phyloP scores from a whole-genome alignment of 2,113 vertebrate species.

The Rhizomys pruinosus region DNA sequence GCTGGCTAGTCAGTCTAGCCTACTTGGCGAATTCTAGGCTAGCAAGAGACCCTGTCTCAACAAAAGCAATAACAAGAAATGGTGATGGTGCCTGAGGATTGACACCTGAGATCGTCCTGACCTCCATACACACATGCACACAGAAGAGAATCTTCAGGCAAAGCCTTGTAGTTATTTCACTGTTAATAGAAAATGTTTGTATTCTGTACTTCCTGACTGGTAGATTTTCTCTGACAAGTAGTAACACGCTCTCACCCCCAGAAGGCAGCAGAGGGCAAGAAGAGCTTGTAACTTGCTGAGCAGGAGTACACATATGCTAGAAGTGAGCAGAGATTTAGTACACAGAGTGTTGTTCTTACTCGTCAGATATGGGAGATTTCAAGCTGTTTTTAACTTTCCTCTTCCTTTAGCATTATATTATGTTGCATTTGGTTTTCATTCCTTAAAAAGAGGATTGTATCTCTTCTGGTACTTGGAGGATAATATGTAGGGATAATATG shows the following conservation, averaged over 20 bases:
- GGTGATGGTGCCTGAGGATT: neutral
- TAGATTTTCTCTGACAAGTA: slow-evolving; percentile 54
- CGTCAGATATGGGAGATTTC: slow-evolving; percentile 23
- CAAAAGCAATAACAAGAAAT: neutral
- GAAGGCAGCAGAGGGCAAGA: slow-evolving; percentile 63
- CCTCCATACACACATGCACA: neutral
- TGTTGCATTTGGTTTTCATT: slow-evolving; percentile 42
- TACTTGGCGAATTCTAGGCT: neutral
- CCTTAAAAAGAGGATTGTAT: neutral
- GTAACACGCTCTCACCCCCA: neutral
- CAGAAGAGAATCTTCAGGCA: slow-evolving; percentile 36
- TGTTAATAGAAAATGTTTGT: slow-evolving; percentile 46
- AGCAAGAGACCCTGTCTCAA: neutral
- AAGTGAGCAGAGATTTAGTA: slow-evolving; percentile 21
- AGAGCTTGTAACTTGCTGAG: neutral
- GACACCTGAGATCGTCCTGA: neutral
- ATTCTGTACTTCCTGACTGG: neutral
- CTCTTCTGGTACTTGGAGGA: slow-evolving; percentile 26
- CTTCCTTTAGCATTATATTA: slow-evolving; percentile 22
- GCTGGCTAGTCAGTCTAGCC: neutral
- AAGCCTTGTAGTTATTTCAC: neutral
- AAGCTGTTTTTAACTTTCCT: slow-evolving; percentile 22
- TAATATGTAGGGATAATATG: slow-evolving; percentile 6
- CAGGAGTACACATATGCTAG: neutral
- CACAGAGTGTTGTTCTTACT: slow-evolving; percentile 28